These are phyloP conservation scores for Okapia johnstoni DNA, from an alignment of 2,113 vertebrate species.

Conservation along the genomic window DNA sequence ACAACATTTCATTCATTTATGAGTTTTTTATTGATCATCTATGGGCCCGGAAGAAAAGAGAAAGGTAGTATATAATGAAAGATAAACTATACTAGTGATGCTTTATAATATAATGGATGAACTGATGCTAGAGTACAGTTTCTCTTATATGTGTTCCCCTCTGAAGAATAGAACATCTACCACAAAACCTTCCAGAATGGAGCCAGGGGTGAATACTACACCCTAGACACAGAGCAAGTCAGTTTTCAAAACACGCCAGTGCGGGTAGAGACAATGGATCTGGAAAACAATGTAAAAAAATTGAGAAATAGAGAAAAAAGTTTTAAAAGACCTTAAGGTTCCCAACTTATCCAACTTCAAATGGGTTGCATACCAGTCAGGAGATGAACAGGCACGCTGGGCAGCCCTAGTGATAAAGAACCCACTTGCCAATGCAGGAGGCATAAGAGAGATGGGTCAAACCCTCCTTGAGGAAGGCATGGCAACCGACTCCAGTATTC, in stretches of 20 bases:
- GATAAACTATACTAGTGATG: background rate
- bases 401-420: background rate
- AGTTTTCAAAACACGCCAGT: background rate
- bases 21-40: background rate
- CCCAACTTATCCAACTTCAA: no score
- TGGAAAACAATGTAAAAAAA: background rate
- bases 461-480: background rate
- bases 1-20: background rate
- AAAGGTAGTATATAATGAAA: background rate
- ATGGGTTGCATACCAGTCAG: background rate
- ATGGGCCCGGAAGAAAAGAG: background rate
- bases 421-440: background rate
- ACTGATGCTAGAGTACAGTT: background rate
- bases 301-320: background rate
- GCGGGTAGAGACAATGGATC: background rate
- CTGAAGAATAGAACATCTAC: background rate
- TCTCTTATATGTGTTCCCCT: background rate
- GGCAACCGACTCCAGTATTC: background rate
- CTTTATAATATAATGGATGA: background rate
- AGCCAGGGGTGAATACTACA: background rate
- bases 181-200: background rate
- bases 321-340: background rate
- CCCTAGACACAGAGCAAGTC: background rate
- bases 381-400: background rate
- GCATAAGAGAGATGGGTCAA: background rate